Conservation (phyloP, 2,888 invertebrate genomes). For the Pandemis corylana region DNA sequence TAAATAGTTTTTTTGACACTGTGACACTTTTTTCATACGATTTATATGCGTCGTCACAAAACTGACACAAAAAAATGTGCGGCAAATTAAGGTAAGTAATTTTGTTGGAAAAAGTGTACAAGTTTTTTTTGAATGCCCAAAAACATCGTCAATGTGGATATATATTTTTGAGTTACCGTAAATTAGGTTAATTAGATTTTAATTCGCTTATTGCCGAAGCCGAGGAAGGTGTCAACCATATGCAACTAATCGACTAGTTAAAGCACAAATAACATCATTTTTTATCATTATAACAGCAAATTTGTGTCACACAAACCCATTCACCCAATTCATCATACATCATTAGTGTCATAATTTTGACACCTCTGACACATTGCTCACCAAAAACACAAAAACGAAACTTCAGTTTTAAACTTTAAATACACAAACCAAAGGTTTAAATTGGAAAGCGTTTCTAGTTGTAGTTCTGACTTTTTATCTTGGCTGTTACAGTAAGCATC, state of each 20-base stretch:
- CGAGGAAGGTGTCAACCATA: no score
- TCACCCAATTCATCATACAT: constrained; percentile 31
- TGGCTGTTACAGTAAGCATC: neutral
- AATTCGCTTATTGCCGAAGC: no score
- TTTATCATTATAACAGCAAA: neutral
- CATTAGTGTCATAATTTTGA: constrained; percentile 30
- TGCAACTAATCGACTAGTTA: neutral
- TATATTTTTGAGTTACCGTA: no score
- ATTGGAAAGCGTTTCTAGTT: neutral
- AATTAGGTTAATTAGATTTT: no score
- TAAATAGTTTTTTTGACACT: no score
- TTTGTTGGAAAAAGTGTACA: no score
- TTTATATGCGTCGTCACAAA: no score
- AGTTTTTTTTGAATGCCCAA: no score
- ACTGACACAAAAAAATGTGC: no score
- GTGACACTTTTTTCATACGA: no score
- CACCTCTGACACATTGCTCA: constrained; percentile 13
- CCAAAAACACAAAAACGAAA: neutral
- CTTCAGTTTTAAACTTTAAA: neutral
- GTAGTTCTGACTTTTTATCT: neutral
- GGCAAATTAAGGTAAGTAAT: no score
- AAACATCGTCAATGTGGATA: no score
- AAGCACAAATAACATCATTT: neutral
- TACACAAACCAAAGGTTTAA: neutral
- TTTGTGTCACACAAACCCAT: constrained; percentile 5